phyloP scores from a whole-genome alignment of 2,888 invertebrate species.

The Rutpela maculata region DNA sequence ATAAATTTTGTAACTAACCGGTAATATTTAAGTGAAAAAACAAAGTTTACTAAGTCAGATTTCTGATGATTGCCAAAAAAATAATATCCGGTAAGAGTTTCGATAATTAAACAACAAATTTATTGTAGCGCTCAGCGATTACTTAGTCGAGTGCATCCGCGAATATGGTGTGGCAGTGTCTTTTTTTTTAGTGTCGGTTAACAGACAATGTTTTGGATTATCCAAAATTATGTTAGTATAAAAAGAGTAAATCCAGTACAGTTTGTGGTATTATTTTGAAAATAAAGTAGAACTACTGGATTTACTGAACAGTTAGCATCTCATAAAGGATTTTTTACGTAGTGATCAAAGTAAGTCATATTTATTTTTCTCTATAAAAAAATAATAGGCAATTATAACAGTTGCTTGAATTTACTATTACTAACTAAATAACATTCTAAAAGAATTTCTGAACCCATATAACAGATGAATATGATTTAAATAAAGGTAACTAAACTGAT shows the following conservation, averaged over 20 bases:
- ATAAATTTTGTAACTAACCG: conserved; percentile 23
- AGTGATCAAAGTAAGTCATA: background rate
- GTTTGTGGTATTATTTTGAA: background rate
- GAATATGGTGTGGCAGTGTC: background rate
- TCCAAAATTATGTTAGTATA: background rate
- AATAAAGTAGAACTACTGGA: background rate
- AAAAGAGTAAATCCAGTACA: conserved; percentile 17
- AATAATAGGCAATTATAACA: too few relatives aligned
- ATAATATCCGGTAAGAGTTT: conserved; percentile 34
- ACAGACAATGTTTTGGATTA: background rate
- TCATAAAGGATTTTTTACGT: background rate
- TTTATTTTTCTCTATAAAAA: background rate
- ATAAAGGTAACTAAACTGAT: too few relatives aligned
- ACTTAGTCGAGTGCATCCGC: conserved; percentile 31
- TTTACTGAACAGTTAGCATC: background rate
- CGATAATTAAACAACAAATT: conserved; percentile 30
- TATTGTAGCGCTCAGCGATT: conserved; percentile 20
- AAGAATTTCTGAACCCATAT: too few relatives aligned
- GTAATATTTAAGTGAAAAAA: conserved; percentile 20
- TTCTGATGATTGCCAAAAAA: conserved; percentile 32
- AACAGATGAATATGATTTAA: too few relatives aligned
- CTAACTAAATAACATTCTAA: too few relatives aligned
- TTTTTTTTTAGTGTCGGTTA: conserved; percentile 13
- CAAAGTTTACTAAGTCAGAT: conserved; percentile 21
- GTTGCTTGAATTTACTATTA: too few relatives aligned